Base-by-base conservation (phyloP, 1,140 invertebrate species). In the Trachymyrmex septentrionalis region DNA sequence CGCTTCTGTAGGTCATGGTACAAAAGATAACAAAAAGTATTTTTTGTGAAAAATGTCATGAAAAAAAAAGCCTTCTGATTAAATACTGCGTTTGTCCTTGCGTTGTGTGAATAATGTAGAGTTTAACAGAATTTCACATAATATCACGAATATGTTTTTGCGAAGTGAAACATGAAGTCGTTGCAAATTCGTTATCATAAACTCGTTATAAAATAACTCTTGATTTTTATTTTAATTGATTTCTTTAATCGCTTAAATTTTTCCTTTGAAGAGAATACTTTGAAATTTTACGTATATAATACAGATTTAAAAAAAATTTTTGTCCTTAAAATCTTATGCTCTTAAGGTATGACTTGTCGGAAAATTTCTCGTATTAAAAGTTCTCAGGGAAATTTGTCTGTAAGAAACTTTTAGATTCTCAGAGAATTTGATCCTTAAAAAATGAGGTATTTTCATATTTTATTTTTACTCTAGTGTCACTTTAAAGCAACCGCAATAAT, bases 101-200 rank as follows among this genome's bases (percentile, higher is more conserved):
- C 30, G 38, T 69, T 69, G 50, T 12, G 14, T 19, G 9, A 55
- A 10, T 69, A 9, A 14, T 57, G 64, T 14, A 50, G 5, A 34
- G 34, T 34, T 34, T 34, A 34, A 38, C 9, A 3, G n/a, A 69
- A 57, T 71, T 7, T 57, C 12, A 61, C 50, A 27, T 48, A 71
- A 71, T 81, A 44, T 71, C 57, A 80, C 48, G 63, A 78, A 78
- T 24, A 10, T n/a, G 10, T 81, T 81, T 30, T 53, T 19, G 44
- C 21, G 10, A 69, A 57, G 38, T 14, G 3, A 34, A 67, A n/a
- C 3, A 19, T 50, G 2, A 24, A 64, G 44, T 67, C n/a, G 7
- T 5, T 1, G 1, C 24, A 50, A 48, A 34, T 66, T 78, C 10
- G 14, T 78, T 44, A 77, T 4, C 21, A 30, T 10, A 21, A 67